Base-by-base conservation (phyloP, 2,888 invertebrate genomes). In the Campoletis raptor region DNA sequence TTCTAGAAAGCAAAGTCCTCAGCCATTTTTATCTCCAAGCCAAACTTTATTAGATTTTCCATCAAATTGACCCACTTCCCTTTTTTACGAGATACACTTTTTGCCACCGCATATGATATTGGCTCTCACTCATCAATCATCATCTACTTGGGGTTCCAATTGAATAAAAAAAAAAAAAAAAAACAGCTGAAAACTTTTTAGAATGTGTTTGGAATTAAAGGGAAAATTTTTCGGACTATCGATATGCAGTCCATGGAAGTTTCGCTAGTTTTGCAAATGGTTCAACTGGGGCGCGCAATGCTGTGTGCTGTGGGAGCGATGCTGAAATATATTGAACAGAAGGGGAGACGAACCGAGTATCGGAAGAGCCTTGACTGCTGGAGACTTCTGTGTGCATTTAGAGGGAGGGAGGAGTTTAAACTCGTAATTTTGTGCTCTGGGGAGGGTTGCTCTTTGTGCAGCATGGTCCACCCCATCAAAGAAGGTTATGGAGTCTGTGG, bases 281-380 rank as follows among this genome's bases (percentile, higher is more conserved):
- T 5, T 15, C 48, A 48, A 48, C 48, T 15, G 12, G 48, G 18
- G 48, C 57, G 57, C 30, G 24, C 57, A 61, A 30, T 30, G 57
- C 12, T 61, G 10, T 12, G 5, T 5, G 30, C 52, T 54, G 52
- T 21, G n/a, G 8, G n/a, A 12, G 30, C 12, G 30, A 61, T 12
- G 21, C 21, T 30, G 15, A 5, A 30, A 15, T 10, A 73, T 40
- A 73, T 54, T 42, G 67, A 78, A 82, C 57, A 73, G 73, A 77
- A 40, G 85, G 85, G 82, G 78, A 79, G 64, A 83, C 64, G 52
- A 54, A 57, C 64, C 52, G 79, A 80, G 79, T 64, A 83, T 85
- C 69, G 73, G 83, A 76, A 72, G 77, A 67, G 76, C 74, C 40
- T 52, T 48, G 48, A 12, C 54, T 40, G 67, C 82, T 70, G 85